Evolutionary conservation across 2,113 vertebrate species (phyloP).

Genomic region (crab-eating macaque (Macaca fascicularis)): T2T-MFA8v1.1 NC_088386.1:11326501-11327000

Average conservation of each 20-base stretch:
- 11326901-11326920: too few relatives aligned
- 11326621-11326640: neutral
- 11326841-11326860: neutral
- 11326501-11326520: neutral
- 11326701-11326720: neutral
- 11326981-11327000: neutral
- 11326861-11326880: neutral
- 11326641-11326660: neutral
- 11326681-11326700: too few relatives aligned
- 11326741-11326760: too few relatives aligned
- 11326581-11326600: neutral
- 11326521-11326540: fast-evolving
- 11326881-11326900: neutral
- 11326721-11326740: too few relatives aligned
- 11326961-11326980: too few relatives aligned
- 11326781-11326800: neutral
- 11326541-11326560: neutral
- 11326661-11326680: neutral
- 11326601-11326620: neutral
- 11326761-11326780: fast-evolving
- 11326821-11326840: neutral
- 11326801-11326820: neutral
- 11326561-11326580: too few relatives aligned
- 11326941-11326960: neutral
- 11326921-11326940: neutral